phyloP scores from a whole-genome alignment of 2,888 invertebrate species.

The Cheilosia soror region DNA sequence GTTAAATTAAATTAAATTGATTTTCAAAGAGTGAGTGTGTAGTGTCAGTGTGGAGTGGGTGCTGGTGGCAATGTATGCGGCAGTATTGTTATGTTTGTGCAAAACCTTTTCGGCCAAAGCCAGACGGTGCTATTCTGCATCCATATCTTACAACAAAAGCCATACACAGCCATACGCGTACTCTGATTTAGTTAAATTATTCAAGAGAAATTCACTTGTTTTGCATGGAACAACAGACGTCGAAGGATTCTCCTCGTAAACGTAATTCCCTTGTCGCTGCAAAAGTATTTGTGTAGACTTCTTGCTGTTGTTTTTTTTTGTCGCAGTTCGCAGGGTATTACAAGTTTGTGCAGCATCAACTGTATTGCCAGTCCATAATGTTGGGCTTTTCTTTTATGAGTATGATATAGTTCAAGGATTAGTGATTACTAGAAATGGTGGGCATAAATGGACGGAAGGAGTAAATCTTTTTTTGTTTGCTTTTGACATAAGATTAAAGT shows the following conservation, averaged over 20 bases:
- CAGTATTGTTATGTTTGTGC: conserved; percentile 42
- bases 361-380: background rate
- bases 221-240: conserved; percentile 46
- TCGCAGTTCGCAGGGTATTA: background rate
- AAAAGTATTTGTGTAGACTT: conserved; percentile 57
- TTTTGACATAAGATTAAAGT: conserved; percentile 1
- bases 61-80: conserved; percentile 2
- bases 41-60: conserved; percentile 18
- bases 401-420: conserved; percentile 42
- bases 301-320: background rate
- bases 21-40: conserved; percentile 51
- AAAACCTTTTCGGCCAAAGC: conserved; percentile 26
- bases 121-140: conserved; percentile 40
- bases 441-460: background rate
- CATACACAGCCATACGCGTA: conserved; percentile 14
- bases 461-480: background rate
- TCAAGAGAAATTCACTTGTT: conserved; percentile 44
- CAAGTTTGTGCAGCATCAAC: conserved; percentile 8
- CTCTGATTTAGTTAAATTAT: conserved; percentile 44
- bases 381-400: background rate
- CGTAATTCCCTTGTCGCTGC: conserved; percentile 48
- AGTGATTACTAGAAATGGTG: conserved; percentile 19
- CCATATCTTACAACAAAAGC: conserved; percentile 27
- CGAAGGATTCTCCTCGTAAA: conserved; percentile 50
- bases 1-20: conserved; percentile 68